Evolutionary conservation across 2,113 vertebrate genomes (phyloP).

Genomic region (Orthonyx spaldingii): DNA sequence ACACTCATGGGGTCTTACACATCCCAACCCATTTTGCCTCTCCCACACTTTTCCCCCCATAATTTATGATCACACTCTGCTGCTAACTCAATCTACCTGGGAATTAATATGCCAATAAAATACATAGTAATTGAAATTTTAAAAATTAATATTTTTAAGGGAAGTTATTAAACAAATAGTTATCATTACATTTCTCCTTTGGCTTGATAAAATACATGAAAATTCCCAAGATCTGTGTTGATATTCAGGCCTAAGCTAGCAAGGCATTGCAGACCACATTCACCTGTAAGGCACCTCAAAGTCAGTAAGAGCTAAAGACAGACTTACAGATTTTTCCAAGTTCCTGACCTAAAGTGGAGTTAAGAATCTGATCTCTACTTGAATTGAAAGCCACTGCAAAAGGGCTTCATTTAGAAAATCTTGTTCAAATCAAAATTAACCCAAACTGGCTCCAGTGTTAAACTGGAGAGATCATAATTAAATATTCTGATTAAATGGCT

Average conservation of each 20-base stretch:
- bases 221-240: background rate
- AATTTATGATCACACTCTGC: background rate
- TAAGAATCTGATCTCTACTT: background rate
- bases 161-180: background rate
- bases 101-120: background rate
- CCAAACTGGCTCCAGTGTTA: background rate
- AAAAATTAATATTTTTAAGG: background rate
- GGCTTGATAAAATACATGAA: background rate
- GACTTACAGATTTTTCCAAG: background rate
- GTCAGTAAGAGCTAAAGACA: background rate
- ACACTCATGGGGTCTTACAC: background rate
- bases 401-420: background rate
- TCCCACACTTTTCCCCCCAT: background rate
- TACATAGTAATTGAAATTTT: background rate
- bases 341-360: background rate
- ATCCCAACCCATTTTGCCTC: background rate
- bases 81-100: background rate
- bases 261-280: background rate
- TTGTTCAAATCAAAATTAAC: conserved; percentile 5
- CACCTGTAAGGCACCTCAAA: background rate
- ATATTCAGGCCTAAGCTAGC: background rate
- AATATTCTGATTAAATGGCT: background rate
- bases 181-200: background rate
- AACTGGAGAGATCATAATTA: background rate
- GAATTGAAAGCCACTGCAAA: background rate